Percentiles rank a stretch among this genome's conserved stretches.
phyloP scores from a whole-genome alignment of 2,797 vertebrate genomes.

The Allobates femoralis region DNA sequence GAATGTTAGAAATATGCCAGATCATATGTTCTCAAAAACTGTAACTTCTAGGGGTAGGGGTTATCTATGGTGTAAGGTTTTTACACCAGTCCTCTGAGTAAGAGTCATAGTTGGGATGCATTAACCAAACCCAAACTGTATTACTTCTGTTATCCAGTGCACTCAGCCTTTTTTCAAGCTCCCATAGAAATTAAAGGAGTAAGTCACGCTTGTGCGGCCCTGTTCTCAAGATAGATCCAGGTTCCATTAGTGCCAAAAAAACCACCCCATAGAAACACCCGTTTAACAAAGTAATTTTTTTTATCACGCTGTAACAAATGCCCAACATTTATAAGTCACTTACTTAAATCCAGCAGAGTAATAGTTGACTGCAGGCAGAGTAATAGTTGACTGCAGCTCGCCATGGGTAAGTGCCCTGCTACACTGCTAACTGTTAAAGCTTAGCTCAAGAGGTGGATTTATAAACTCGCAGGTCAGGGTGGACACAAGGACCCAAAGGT shows the following conservation, averaged over 20 bases:
- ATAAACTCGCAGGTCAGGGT: no score
- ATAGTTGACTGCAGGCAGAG: not conserved
- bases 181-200: no score
- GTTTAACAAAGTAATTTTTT: no score
- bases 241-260: not conserved
- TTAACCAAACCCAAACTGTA: not conserved
- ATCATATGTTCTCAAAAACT: not conserved
- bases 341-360: not conserved
- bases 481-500: no score
- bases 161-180: no score
- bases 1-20: not conserved
- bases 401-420: not conserved
- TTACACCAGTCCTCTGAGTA: not conserved
- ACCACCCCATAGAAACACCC: no score
- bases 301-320: not conserved
- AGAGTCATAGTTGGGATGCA: not conserved
- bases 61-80: not conserved
- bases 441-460: no score
- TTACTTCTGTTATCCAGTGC: not conserved
- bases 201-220: no score
- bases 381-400: not conserved
- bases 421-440: not conserved
- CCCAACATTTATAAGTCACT: not conserved
- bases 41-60: not conserved
- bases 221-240: not conserved